Evolutionary conservation across 2,888 invertebrate species (phyloP), one percentile per base, ranked within the genome.

Genomic region (Petrophora chlorosata): DNA sequence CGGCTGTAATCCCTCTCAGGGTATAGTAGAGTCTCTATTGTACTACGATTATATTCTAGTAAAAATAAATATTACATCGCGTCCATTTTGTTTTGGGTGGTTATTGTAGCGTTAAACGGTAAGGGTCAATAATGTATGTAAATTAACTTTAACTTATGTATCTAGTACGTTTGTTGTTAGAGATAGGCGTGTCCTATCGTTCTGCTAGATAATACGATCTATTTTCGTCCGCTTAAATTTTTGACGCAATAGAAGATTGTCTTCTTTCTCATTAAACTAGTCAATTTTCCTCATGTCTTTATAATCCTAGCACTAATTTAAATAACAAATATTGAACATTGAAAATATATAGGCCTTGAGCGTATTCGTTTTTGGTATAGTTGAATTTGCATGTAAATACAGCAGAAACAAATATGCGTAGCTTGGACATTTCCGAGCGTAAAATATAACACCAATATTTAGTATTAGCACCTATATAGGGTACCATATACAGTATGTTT

Each of bases 61-160:
- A 67, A 67, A 67, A 63, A 72, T 73, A 71, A 75, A 77, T 72
- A 76, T 75, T 76, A 78, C 73, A 77, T 82, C 79, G 82, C 83
- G 83, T 84, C 83, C 83, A 83, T 78, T 79, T 74, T 65, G 65
- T 79, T 79, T 70, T 70, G 73, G 48, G 73, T 82, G 73, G 70
- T 76, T 77, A 73, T 55, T 63, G 65, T 76, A 77, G 67, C 55
- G 58, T 57, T 63, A 67, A 65, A 68, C 54, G 48, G 52, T 68
- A 67, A 65, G 58, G 47, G 52, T 58, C 46, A 46, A 41, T 61
- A 61, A 47, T 58, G 51, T 48, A 16, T 47, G 36, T 55, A 56
- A 49, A 55, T 14, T 35, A 40, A n/a, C n/a, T 17, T 15, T 10
- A 30, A 17, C 9, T 16, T 15, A 32, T 55, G 42, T 25, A 22